Percentiles rank a stretch among this genome's conserved stretches.
Conservation (phyloP, 2,797 vertebrate genomes). For the Amazona ochrocephala region DNA sequence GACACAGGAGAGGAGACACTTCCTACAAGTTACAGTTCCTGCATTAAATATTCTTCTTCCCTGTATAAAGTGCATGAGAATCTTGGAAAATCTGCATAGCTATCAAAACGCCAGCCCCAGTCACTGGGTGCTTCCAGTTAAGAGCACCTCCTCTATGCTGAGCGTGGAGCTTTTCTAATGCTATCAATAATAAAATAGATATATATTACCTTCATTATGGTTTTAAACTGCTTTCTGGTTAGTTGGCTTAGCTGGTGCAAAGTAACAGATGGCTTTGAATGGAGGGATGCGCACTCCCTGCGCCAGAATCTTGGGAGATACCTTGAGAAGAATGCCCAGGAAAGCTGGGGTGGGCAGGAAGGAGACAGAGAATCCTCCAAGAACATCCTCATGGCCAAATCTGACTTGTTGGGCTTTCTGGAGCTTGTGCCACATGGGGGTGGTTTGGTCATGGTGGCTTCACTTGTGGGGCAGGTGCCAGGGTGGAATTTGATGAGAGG, state of each 20-base stretch:
- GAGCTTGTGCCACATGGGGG: fast-evolving
- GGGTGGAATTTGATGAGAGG: neutral
- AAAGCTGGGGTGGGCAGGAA: neutral
- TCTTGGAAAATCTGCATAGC: slow-evolving; percentile 18
- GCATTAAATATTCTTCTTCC: neutral
- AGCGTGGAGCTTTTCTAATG: neutral
- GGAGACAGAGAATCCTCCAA: neutral
- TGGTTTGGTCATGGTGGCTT: neutral
- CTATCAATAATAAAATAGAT: neutral
- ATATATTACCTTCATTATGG: neutral
- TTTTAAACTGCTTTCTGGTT: neutral
- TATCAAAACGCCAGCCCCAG: neutral
- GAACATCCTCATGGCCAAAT: fast-evolving
- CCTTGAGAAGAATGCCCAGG: neutral
- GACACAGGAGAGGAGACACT: neutral
- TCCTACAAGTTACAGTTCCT: neutral
- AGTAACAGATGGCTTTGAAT: neutral
- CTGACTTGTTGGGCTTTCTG: neutral
- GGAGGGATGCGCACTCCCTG: neutral
- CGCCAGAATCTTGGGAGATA: neutral
- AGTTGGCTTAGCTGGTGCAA: neutral
- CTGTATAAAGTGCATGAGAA: slow-evolving; percentile 67
- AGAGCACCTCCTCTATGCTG: neutral
- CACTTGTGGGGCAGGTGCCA: neutral
- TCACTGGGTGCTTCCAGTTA: neutral